Evolutionary conservation across 2,113 vertebrate genomes (phyloP), one percentile per base, ranked within the genome.

Genomic region (Callionymus lyra): DNA sequence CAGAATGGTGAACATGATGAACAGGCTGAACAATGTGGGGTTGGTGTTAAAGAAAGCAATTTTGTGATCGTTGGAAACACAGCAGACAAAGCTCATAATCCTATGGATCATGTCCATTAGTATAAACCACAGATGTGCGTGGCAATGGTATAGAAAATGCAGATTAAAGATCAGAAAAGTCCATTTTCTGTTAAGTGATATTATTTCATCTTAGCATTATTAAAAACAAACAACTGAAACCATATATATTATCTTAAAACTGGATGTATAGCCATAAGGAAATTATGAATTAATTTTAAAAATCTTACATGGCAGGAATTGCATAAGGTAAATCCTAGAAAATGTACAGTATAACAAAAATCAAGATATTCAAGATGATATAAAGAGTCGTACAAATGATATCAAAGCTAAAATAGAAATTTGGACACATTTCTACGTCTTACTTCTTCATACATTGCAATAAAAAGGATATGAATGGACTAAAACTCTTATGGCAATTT

Each of bases 1-100:
- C 73, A 99, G 82, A 75, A 99, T 99, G 59, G 95, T 99, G 83
- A 89, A 98, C 94, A 99, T 99, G 72, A 99, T 99, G 63, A 98
- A 93, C 79, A 95, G 82, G 83, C 87, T 99, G 81, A 99, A 99
- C 74, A 98, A 90, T 52, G 83, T 97, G 57, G 52, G 18, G 1
- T 1, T 0, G 5, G 0, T 13, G 85, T 95, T 87, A 93, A 95
- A 90, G 87, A 79, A 74, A 49, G 18, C 21, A 27, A 8, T 27
- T 8, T 27, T 27, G 21, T 33, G n/a, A 5, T 9, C 2, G 16
- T 16, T n/a, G 35, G n/a, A 32, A 50, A 42, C n/a, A 47, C 40
- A 31, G 12, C 1, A 32, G 31, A 36, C 31, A 36, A 38, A 19
- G 34, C 43, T 34, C 35, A 21, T 66, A 68, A 74, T 61, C 47